These are phyloP conservation scores for Pristionchus pacificus DNA, from an alignment of 1,140 invertebrate species.

Conservation along the genomic window DNA sequence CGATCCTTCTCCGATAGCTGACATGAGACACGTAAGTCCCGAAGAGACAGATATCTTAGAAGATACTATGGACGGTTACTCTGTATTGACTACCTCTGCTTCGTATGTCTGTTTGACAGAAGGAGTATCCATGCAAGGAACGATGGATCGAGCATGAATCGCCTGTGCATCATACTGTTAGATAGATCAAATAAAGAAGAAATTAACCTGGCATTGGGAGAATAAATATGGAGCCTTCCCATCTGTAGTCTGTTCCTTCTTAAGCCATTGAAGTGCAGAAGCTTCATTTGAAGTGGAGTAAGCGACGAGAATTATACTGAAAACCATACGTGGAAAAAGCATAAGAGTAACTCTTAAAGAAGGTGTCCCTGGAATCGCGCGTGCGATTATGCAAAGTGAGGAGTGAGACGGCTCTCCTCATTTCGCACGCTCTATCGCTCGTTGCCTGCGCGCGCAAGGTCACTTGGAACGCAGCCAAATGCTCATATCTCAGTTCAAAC, in stretches of 20 bases:
- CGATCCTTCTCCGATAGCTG: constrained; percentile 29
- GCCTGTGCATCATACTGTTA: constrained; percentile 65
- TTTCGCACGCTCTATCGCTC: too few species aligned
- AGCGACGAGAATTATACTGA: constrained; percentile 68
- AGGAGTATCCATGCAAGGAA: constrained; percentile 91
- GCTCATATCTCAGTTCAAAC: too few species aligned
- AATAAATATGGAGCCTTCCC: constrained; percentile 62
- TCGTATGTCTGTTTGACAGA: constrained; percentile 81
- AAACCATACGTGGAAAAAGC: constrained; percentile 61
- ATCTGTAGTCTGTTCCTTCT: constrained; percentile 78
- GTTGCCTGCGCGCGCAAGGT: too few species aligned
- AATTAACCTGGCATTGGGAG: constrained; percentile 71
- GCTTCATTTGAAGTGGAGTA: constrained; percentile 73
- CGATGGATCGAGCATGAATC: constrained; percentile 70
- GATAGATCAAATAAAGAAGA: background rate
- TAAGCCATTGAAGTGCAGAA: constrained; percentile 82
- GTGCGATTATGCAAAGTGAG: too few species aligned
- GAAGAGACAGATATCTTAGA: constrained; percentile 22
- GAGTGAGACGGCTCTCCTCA: too few species aligned
- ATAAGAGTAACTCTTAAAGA: background rate
- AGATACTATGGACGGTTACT: constrained; percentile 22
- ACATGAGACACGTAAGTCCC: constrained; percentile 34
- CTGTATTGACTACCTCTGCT: constrained; percentile 67
- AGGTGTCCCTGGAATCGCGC: too few species aligned
- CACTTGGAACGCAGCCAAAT: too few species aligned